phyloP scores from a whole-genome alignment of 1,140 invertebrate species.

The Dufourea novaeangliae region DNA sequence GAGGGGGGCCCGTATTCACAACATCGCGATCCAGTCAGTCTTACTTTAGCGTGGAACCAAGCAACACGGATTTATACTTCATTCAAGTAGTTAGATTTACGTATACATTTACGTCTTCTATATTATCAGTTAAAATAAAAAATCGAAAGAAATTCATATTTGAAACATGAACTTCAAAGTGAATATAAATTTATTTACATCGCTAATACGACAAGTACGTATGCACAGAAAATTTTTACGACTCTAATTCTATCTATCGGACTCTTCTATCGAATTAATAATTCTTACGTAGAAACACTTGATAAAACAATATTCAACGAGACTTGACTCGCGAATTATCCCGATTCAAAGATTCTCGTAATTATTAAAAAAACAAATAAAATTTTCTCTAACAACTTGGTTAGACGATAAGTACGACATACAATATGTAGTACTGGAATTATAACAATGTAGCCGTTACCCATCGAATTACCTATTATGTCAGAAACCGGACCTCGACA shows the following conservation, averaged over 20 bases:
- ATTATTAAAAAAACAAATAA: too few species aligned
- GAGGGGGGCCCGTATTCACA: background rate
- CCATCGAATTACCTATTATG: too few species aligned
- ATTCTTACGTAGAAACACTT: too few species aligned
- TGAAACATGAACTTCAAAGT: background rate
- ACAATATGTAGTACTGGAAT: too few species aligned
- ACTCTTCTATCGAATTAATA: background rate
- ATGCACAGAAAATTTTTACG: background rate
- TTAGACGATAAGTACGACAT: too few species aligned
- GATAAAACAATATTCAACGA: too few species aligned
- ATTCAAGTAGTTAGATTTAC: too few species aligned
- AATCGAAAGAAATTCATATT: background rate
- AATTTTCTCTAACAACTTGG: too few species aligned
- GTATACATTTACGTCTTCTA: background rate
- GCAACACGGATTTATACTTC: background rate
- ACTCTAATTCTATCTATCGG: background rate
- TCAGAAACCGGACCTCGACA: too few species aligned
- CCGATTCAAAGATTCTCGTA: too few species aligned
- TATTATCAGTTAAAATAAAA: background rate
- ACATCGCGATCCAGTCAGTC: constrained; percentile 27
- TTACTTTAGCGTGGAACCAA: constrained; percentile 1
- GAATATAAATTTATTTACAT: constrained; percentile 35
- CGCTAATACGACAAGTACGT: constrained; percentile 45
- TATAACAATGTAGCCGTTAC: too few species aligned
- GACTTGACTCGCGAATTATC: too few species aligned